Base-by-base conservation (phyloP, 2,113 vertebrate species). In the Trematomus loennbergii region DNA sequence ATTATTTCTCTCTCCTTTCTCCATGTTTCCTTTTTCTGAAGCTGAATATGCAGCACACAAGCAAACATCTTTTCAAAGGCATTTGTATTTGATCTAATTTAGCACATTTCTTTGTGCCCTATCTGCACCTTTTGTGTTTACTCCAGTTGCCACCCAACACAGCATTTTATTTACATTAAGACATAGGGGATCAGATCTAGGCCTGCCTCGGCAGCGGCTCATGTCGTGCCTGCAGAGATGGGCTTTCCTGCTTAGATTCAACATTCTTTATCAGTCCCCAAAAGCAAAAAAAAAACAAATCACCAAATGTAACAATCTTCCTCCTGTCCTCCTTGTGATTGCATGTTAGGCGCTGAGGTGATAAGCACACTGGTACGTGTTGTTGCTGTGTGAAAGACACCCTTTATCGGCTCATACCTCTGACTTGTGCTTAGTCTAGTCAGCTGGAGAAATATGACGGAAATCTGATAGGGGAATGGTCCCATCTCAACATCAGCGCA, bases 401-500 rank as follows among this genome's bases (percentile, higher is more conserved):
- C 93, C 90, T 94, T 95, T 96, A 95, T 96, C 95, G 88, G 92
- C 93, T 94, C 92, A 93, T 93, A 92, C 94, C 94, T 92, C 92
- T 88, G 94, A 93, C 93, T 93, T 87, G 90, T 95, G 95, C 94
- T 96, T 95, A 95, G 95, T 95, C 95, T 96, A 95, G 94, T 92
- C 95, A 90, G 93, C 94, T 81, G 82, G 89, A 93, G 93, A 95
- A 95, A 95, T 95, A 95, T 94, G 94, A 94, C 82, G 86, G 90
- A 89, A 92, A 95, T 95, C 95, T 94, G 95, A 96, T 96, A 95
- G 84, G 75, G 81, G 84, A 86, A 89, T 75, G 92, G 88, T 87
- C 92, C 91, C 94, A 95, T 95, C 95, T 94, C 85, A 53, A 94
- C 93, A 94, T 94, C 93, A 93, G 88, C 81, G 89, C 85, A 75